A percentile compares a stretch with the other conserved stretches of the same genome.
These are phyloP conservation scores for Siniperca knerii DNA, from an alignment of 2,113 vertebrate genomes.

Conservation along the genomic window DNA sequence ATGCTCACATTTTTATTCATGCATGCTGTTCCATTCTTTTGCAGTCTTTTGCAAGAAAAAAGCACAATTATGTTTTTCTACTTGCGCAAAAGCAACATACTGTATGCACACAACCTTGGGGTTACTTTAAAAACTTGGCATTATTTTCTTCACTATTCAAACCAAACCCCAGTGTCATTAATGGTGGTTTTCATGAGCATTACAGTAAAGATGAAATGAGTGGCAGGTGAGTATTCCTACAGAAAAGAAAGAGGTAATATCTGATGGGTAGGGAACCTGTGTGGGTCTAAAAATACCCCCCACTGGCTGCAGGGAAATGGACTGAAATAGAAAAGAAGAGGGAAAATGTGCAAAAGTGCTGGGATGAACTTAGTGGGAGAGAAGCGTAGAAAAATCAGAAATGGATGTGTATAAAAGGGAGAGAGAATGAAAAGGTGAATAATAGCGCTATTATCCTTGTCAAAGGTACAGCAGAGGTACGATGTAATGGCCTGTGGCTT, in stretches of 20 bases:
- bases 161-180: conserved; percentile 12
- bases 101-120: background rate
- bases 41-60: background rate
- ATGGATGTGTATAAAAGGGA: conserved; percentile 56
- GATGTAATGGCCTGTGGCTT: conserved; percentile 35
- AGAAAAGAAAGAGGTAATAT: conserved; percentile 31
- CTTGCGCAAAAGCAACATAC: background rate
- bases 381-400: conserved; percentile 31
- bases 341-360: conserved; percentile 47
- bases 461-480: conserved; percentile 42
- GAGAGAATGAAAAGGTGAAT: conserved; percentile 57
- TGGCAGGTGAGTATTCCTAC: conserved; percentile 21
- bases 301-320: conserved; percentile 47
- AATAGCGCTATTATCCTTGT: conserved; percentile 59
- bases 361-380: conserved; percentile 32
- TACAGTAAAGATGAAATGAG: conserved; percentile 14
- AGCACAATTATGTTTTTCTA: background rate
- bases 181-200: conserved; percentile 7
- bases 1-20: conserved; percentile 18
- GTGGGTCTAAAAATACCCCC: conserved; percentile 30
- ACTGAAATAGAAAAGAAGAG: conserved; percentile 52
- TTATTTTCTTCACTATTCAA: conserved; percentile 17
- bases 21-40: conserved; percentile 17
- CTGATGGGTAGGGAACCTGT: background rate
- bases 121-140: conserved; percentile 2